Percentiles rank a stretch among this genome's conserved stretches.
Conservation (phyloP, 2,113 vertebrate species). For the Orthonyx spaldingii region DNA sequence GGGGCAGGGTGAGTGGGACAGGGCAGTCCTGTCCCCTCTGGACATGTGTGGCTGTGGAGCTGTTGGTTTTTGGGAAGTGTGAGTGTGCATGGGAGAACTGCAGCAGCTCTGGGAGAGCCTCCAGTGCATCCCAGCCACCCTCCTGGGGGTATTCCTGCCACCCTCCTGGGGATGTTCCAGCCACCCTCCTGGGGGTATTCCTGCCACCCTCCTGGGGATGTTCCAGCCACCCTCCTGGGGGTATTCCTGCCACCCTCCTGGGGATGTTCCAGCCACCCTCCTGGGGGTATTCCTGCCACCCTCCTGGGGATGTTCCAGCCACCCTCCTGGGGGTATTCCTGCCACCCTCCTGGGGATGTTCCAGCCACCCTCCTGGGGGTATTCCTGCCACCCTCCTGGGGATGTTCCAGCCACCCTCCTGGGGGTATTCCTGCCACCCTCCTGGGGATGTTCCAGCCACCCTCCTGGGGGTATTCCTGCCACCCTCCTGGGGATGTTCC, state of each 20-base stretch:
- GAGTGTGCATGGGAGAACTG: background rate
- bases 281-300: no score
- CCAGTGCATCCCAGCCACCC: accelerated
- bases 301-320: no score
- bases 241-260: no score
- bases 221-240: background rate
- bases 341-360: no score
- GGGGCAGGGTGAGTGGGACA: accelerated
- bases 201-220: no score
- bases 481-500: no score
- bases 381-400: no score
- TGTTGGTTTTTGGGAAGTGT: background rate
- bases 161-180: background rate
- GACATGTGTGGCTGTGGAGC: background rate
- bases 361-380: background rate
- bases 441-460: no score
- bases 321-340: background rate
- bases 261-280: background rate
- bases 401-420: background rate
- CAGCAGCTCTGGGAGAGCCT: background rate
- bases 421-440: no score
- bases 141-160: background rate
- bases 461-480: background rate
- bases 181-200: background rate
- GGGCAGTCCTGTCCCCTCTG: background rate